phyloP scores from a whole-genome alignment of 2,113 vertebrate genomes.

The Calypte anna region DNA sequence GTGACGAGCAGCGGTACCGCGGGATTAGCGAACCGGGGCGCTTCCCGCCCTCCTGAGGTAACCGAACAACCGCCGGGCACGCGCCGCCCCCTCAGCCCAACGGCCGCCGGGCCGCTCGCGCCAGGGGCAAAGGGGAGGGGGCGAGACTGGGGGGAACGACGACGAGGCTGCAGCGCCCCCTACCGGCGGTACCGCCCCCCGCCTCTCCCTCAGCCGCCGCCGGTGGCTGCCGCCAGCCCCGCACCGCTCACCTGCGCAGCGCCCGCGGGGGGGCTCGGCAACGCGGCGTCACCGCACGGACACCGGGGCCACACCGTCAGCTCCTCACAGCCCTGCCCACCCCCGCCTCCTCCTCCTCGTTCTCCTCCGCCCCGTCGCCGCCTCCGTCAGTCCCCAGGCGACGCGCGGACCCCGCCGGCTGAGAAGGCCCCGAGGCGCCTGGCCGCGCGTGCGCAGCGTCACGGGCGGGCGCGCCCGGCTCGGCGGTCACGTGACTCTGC shows the following conservation, averaged over 20 bases:
- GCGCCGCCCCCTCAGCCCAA: not conserved
- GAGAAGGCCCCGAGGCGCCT: not conserved
- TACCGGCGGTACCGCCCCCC: not conserved
- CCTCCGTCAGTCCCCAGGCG: not conserved
- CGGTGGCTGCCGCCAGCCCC: not conserved
- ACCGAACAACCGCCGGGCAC: not conserved
- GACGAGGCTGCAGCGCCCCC: too few species aligned
- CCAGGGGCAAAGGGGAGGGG: too few species aligned
- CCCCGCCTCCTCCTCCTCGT: too few species aligned
- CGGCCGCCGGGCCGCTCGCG: not conserved
- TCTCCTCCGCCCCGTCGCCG: not conserved
- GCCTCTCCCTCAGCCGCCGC: not conserved
- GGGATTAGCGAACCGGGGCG: rapidly evolving
- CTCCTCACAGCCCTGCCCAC: too few species aligned
- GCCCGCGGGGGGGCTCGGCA: not conserved
- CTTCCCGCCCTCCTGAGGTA: not conserved
- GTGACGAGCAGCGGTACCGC: rapidly evolving
- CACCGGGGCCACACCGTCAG: not conserved
- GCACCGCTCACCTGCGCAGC: not conserved
- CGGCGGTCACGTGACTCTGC: not conserved
- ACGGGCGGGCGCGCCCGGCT: not conserved
- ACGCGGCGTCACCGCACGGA: not conserved
- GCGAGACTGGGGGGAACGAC: too few species aligned
- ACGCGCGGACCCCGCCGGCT: not conserved
- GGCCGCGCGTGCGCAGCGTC: not conserved